Evolutionary conservation across 1,140 invertebrate species (phyloP), one percentile per base, ranked within the genome.

Genomic region (Araneus ventricosus): DNA sequence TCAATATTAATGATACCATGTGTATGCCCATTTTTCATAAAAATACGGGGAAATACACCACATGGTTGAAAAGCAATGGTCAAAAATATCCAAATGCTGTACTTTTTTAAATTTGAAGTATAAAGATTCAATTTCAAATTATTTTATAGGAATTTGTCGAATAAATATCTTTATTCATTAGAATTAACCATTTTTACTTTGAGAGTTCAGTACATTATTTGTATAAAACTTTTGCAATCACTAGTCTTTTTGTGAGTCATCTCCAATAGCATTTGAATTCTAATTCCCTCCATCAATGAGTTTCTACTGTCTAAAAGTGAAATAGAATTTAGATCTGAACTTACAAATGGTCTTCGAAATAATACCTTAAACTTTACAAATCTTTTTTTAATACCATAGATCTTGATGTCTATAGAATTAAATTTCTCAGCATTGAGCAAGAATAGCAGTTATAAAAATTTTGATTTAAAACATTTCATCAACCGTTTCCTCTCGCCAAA

Each of bases 41-140:
- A 75, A 75, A 75, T 75, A 75, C 70, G 70, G 70, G 70, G 70
- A 75, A 75, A 75, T 75, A 75, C 70, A 75, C 22, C 70, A 75
- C 70, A 75, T 75, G 70, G 70, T 75, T 75, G 70, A 75, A 75
- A 75, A 75, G 17, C 70, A 75, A 75, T 75, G 70, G 22, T 75
- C 30, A 34, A 75, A 75, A 75, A 75, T 75, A 75, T 34, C 70
- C 70, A 75, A 75, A 75, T 75, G 17, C 70, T 75, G 70, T 37
- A 75, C 70, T 75, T 75, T 20, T 75, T 75, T 75, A 17, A 37
- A 75, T 75, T 75, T 37, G 30, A 75, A 37, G 70, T 75, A 75
- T 37, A 75, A 75, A 75, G 30, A 4, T 75, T 75, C 10, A 75
- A 34, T 75, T 75, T 75, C 27, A 75, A 75, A 34, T 75, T 14